Base-by-base conservation (phyloP, 37 sponge, comb jelly and placozoan species). In the Beroe forskalii region DNA sequence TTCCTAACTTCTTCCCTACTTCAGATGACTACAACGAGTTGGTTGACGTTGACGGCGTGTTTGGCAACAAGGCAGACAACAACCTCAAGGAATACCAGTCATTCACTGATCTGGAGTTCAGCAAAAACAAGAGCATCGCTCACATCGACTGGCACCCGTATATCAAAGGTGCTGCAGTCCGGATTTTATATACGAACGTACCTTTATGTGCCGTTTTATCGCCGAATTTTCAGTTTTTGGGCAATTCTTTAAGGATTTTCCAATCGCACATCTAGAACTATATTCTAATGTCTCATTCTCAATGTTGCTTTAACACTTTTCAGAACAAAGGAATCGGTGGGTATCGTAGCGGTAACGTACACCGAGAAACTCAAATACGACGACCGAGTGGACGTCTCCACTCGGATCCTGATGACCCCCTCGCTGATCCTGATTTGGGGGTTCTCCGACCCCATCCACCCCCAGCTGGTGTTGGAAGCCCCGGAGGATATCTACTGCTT, bases 71-170 rank as follows among this genome's bases (percentile, higher is more conserved):
- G 90, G 90, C 96, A 0, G 96, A 95, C 93, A 94, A 93, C 61
- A 92, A 75, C 41, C 92, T 96, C 40, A 96, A 95, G 92, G 99
- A 98, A 83, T 98, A 96, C 91, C 99, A 98, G 86, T 98, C 99
- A 35, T 98, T 96, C 61, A 95, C 99, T 24, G 99, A 98, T 91
- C 92, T 96, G 41, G 89, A 91, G 89, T 98, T 95, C 94, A 95
- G 96, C 67, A 96, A 98, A 92, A 94, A 95, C 90, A 96, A 95
- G 92, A 60, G 92, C 30, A 93, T 96, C 37, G 96, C 96, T 24
- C 93, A 93, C 55, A 92, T 98, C 27, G 97, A 96, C 67, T 98
- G 99, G 99, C 99, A 98, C 36, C 99, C 99, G 32, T 93, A 92
- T 0, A 92, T 94, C 39, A 98, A 96, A 91, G 99, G 99, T 95